Evolutionary conservation across 2,113 vertebrate species (phyloP).

Genomic region (Uria aalge): DNA sequence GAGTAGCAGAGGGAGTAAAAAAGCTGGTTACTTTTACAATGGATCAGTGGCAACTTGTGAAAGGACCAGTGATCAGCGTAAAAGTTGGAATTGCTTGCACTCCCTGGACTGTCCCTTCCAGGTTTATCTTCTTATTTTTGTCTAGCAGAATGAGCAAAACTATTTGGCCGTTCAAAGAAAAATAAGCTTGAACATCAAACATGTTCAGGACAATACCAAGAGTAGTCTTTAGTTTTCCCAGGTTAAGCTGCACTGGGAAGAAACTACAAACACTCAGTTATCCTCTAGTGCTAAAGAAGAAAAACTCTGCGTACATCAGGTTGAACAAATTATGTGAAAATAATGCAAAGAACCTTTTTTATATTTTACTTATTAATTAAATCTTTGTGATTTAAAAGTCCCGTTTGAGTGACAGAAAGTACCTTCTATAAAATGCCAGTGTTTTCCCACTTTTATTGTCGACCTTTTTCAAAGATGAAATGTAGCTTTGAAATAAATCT

Average conservation of each 20-base stretch:
- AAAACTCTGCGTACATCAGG: background rate
- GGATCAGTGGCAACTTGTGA: background rate
- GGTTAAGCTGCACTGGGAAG: background rate
- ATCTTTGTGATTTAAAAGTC: background rate
- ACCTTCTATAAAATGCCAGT: background rate
- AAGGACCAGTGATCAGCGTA: background rate
- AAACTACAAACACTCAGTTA: background rate
- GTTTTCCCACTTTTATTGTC: background rate
- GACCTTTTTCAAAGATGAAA: background rate
- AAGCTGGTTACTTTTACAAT: background rate
- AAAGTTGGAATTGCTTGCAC: background rate
- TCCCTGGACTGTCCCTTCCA: background rate
- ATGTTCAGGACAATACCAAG: background rate
- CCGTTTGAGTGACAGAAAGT: background rate
- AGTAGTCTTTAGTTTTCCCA: background rate
- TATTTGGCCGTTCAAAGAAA: background rate
- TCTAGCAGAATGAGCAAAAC: background rate
- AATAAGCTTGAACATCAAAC: background rate
- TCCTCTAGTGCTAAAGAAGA: background rate
- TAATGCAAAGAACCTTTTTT: background rate
- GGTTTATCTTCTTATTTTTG: background rate
- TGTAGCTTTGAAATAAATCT: background rate
- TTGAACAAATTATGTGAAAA: background rate
- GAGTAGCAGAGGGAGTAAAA: background rate
- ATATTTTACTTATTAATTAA: background rate